Evolutionary conservation across 2,797 vertebrate species (phyloP).

Genomic region (Steatocranus sp.): DNA sequence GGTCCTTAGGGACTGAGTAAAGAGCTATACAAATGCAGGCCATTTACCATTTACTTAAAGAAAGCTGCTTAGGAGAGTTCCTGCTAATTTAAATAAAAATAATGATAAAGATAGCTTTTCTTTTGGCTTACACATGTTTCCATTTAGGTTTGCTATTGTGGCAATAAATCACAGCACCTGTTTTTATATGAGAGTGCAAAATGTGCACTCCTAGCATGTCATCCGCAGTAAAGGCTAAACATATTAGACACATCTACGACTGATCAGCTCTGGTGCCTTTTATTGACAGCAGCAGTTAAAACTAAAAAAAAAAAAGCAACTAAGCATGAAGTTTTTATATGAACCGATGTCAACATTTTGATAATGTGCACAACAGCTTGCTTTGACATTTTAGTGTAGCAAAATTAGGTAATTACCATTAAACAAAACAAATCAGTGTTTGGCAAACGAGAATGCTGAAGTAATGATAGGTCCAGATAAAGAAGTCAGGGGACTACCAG

Average conservation of each 20-base stretch:
- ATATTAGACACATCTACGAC: not conserved
- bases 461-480: not conserved
- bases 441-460: not conserved
- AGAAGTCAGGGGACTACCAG: not conserved
- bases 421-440: not conserved
- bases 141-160: not conserved
- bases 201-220: not conserved
- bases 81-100: not conserved
- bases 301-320: not conserved
- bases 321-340: not conserved
- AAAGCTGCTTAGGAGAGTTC: not conserved
- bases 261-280: not conserved
- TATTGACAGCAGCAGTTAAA: not conserved
- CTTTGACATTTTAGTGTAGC: not conserved
- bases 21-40: no score
- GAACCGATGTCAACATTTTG: not conserved
- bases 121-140: not conserved
- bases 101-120: not conserved
- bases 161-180: not conserved
- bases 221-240: not conserved
- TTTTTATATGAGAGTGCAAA: not conserved
- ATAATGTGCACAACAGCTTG: not conserved
- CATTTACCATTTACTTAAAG: no score
- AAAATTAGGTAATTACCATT: not conserved
- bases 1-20: no score